Evolutionary conservation across 2,797 vertebrate species (phyloP).

Genomic region (Microcaecilia unicolor): DNA sequence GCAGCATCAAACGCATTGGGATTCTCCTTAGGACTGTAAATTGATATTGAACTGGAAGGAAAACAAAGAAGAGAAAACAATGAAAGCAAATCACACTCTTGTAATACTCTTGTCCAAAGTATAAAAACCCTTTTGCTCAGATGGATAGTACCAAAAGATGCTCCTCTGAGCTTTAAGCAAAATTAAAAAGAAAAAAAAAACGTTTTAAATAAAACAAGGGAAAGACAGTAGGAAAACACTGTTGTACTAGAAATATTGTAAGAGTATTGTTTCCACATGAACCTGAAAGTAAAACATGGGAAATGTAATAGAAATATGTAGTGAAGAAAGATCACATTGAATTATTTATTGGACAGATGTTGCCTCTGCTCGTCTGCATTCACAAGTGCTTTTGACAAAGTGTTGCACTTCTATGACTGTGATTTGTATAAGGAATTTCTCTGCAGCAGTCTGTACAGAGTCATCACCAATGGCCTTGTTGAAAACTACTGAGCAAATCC

Average conservation of each 20-base stretch:
- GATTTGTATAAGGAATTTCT: constrained; percentile 39
- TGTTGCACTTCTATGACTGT: constrained; percentile 36
- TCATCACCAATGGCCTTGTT: constrained; percentile 27
- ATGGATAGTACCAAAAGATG: background rate
- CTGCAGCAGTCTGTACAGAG: constrained; percentile 40
- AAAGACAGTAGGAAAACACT: constrained; percentile 41
- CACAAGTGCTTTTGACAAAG: constrained; percentile 47
- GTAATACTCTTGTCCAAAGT: background rate
- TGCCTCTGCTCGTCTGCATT: constrained; percentile 42
- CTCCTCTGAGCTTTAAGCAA: background rate
- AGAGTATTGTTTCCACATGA: constrained; percentile 45
- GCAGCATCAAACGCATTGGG: constrained; percentile 52
- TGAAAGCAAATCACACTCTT: background rate
- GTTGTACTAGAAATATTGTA: constrained; percentile 35
- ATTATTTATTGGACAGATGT: constrained; percentile 59
- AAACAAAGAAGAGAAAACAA: constrained; percentile 21
- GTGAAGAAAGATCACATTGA: constrained; percentile 49
- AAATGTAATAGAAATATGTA: constrained; percentile 35
- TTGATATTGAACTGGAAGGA: constrained; percentile 63
- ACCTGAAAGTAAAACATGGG: constrained; percentile 42
- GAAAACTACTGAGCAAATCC: constrained; percentile 24
- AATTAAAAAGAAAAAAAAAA: background rate
- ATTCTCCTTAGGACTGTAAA: constrained; percentile 61
- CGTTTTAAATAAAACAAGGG: background rate
- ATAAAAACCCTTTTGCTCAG: background rate